Percentiles rank a stretch among this genome's conserved stretches.
Evolutionary conservation across 2,113 vertebrate species (phyloP).

Genomic region (Equus przewalskii): DNA sequence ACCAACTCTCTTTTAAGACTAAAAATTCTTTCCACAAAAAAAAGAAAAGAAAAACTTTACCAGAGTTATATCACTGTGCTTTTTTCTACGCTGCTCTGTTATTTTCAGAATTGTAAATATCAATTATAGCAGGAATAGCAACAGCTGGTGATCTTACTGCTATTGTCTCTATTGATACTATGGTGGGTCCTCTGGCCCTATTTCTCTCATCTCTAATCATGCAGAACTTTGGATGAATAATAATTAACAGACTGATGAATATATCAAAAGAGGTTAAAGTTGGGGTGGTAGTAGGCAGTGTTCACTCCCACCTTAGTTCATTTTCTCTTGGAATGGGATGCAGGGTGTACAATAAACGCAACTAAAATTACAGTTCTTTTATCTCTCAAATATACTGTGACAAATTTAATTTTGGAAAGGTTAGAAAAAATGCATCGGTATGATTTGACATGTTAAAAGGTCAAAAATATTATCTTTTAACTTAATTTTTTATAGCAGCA

Average conservation of each 20-base stretch:
- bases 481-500: conserved; percentile 54
- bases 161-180: background rate
- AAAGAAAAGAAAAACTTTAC: background rate
- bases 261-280: conserved; percentile 65
- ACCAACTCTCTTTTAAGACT: background rate
- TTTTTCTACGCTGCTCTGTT: conserved; percentile 25
- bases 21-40: background rate
- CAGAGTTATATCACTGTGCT: background rate
- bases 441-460: conserved; percentile 77
- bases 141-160: conserved; percentile 11
- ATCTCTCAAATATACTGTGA: conserved; percentile 59
- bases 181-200: background rate
- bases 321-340: conserved; percentile 69
- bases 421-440: conserved; percentile 61
- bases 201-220: conserved; percentile 57
- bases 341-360: conserved; percentile 40
- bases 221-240: conserved; percentile 58
- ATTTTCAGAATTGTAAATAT: conserved; percentile 55
- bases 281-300: conserved; percentile 14
- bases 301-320: conserved; percentile 67
- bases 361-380: conserved; percentile 67
- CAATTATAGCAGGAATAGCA: background rate
- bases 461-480: conserved; percentile 66
- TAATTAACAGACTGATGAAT: conserved; percentile 75
- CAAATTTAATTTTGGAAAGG: conserved; percentile 79